Evolutionary conservation across 2,888 invertebrate species (phyloP), one percentile per base, ranked within the genome.

Genomic region (Brenthis daphne): DNA sequence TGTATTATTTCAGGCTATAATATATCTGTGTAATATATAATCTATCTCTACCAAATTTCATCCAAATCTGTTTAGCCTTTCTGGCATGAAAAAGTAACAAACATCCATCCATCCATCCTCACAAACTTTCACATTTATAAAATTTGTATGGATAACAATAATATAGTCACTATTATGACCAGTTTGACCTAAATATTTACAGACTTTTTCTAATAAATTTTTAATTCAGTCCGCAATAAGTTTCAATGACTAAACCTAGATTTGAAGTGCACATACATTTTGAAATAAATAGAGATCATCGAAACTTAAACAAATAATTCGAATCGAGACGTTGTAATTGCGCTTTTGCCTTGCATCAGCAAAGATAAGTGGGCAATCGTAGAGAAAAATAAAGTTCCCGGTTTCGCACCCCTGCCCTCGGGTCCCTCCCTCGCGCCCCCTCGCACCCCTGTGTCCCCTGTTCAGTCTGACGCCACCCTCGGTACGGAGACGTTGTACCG

Each of bases 331-430:
- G 70, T 73, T 75, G 74, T 79, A 79, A 79, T 80, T 77, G 79
- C 77, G 75, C 77, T 75, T 78, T 77, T 76, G 75, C 76, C 69
- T 75, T 75, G 76, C 79, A 79, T 80, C 77, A 77, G 79, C 77
- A 74, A 75, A 81, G 80, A 80, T 79, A 79, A 81, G 80, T 78
- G 79, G 79, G 74, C 78, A 75, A 78, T 79, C 75, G 76, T 76
- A 74, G 77, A 77, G 78, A 79, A 80, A 80, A 80, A 80, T 79
- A 79, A 76, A 80, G 78, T 79, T 77, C 71, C 74, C 72, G 73
- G 71, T 73, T 75, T 68, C 48, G 69, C 70, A 72, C 71, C 75
- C 70, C 75, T 77, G 76, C 79, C 76, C 77, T 77, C 77, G 77
- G 76, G 76, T 69, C 74, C 74, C 76, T 73, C 12, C 64, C 67